phyloP scores from a whole-genome alignment of 2,797 vertebrate genomes.

The Anguilla megastoma region DNA sequence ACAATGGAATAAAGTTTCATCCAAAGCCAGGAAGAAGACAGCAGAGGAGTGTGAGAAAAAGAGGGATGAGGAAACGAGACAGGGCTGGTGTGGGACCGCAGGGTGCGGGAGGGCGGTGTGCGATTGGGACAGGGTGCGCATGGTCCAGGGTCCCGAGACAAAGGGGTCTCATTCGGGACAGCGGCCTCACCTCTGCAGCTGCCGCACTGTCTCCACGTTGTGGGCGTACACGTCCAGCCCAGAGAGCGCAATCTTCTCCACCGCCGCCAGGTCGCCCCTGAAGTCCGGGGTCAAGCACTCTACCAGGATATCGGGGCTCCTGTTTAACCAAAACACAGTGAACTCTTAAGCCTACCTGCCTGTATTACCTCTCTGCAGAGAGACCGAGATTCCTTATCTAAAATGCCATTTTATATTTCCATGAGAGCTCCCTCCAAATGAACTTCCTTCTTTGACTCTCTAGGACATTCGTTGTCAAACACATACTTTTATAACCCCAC shows the following conservation, averaged over 20 bases:
- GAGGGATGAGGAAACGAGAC: no score
- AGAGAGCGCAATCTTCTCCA: slow-evolving; percentile 84
- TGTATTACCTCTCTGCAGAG: neutral
- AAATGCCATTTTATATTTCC: neutral
- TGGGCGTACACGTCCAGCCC: slow-evolving; percentile 95
- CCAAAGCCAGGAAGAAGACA: neutral
- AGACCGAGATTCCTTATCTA: neutral
- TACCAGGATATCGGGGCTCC: slow-evolving; percentile 84
- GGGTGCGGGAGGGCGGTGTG: neutral
- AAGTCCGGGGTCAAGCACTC: slow-evolving; percentile 98
- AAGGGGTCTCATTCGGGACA: no score
- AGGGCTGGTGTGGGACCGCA: no score
- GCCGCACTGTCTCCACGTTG: slow-evolving; percentile 93
- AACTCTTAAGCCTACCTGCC: neutral
- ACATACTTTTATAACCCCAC: neutral
- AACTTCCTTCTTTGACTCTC: neutral
- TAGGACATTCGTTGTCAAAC: neutral
- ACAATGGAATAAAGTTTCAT: neutral
- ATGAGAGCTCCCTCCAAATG: neutral
- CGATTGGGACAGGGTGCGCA: neutral
- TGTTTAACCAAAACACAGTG: slow-evolving; percentile 51
- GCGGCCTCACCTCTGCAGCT: slow-evolving; percentile 82
- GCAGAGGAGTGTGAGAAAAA: no score
- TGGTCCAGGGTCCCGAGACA: no score
- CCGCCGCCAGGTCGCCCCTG: slow-evolving; percentile 82